A percentile compares a stretch with the other conserved stretches of the same genome.
Conservation (phyloP, 2,113 vertebrate species). For the Conger conger region DNA sequence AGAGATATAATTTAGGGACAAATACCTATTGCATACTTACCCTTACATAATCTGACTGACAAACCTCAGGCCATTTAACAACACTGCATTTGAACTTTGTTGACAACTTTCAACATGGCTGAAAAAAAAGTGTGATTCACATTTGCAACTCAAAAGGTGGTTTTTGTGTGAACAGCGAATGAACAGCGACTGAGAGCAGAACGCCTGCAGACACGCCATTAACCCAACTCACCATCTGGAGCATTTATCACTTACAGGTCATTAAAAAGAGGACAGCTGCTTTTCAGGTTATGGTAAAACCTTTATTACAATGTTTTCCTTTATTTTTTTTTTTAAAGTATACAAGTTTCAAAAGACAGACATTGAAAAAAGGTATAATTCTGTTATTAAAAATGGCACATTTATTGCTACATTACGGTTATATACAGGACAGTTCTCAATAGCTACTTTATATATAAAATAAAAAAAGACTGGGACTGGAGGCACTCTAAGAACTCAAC, state of each 20-base stretch:
- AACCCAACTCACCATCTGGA: background rate
- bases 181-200: no score
- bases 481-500: conserved; percentile 71
- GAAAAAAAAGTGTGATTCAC: no score
- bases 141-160: no score
- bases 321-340: conserved; percentile 74
- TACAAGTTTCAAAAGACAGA: conserved; percentile 83
- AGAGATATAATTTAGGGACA: no score
- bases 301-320: conserved; percentile 74
- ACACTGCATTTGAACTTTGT: no score
- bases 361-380: conserved; percentile 76
- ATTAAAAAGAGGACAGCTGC: conserved; percentile 52
- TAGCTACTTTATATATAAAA: conserved; percentile 67
- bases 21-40: no score
- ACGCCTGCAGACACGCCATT: background rate
- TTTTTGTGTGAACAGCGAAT: no score
- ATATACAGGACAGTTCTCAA: conserved; percentile 89
- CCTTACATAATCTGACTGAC: no score
- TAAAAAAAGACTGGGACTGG: conserved; percentile 56
- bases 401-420: conserved; percentile 97
- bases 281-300: conserved; percentile 57
- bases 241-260: background rate
- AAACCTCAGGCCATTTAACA: no score
- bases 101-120: no score
- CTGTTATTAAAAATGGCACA: conserved; percentile 90